Base-by-base conservation (phyloP, 37 sponge, comb jelly and placozoan species). In the Spongilla lacustris region DNA sequence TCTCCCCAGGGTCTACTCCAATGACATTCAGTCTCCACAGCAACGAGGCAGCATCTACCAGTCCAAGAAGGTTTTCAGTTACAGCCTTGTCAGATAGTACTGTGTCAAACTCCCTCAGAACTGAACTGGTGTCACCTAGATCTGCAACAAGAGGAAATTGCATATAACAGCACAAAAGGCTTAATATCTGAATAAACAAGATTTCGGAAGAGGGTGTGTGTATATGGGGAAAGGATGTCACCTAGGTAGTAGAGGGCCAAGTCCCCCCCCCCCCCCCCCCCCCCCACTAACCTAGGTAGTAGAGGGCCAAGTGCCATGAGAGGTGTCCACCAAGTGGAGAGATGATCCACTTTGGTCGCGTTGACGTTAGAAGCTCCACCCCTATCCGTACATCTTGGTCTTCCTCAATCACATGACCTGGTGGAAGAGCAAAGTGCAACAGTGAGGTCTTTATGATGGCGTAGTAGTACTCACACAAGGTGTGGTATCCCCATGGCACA, bases 11-110 rank as follows among this genome's bases (percentile, higher is more conserved):
- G 29, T 91, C 88, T 32, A 85, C 50, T 6, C 89, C 89, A 28
- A 83, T 41, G 21, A 86, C 74, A 23, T 91, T 67, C n/a, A 94
- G 67, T 91, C 95, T 83, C 95, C 95, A 94, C 27, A 94, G 86
- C 78, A 94, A 78, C 32, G 95, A 94, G 25, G 91, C 79, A 19
- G 86, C 89, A 88, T 94, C 95, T 12, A 94, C 66, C 2, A 94
- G 85, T 27, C 80, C 85, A 4, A 82, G 68, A 26, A 79, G 19
- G 37, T 90, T 84, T 13, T 87, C 88, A 23, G 88, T 23, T 0
- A 68, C 50, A 8, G 79, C 85, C 22, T 70, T 81, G 11, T 79
- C 28, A 23, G 36, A 27, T 22, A 94, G 23, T 17, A 85, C 72
- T 25, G 46, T 81, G 41, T 94, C 94, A 81, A 79, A 94, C 73